phyloP scores from a whole-genome alignment of 1,140 invertebrate species.

The Papilio polytes region DNA sequence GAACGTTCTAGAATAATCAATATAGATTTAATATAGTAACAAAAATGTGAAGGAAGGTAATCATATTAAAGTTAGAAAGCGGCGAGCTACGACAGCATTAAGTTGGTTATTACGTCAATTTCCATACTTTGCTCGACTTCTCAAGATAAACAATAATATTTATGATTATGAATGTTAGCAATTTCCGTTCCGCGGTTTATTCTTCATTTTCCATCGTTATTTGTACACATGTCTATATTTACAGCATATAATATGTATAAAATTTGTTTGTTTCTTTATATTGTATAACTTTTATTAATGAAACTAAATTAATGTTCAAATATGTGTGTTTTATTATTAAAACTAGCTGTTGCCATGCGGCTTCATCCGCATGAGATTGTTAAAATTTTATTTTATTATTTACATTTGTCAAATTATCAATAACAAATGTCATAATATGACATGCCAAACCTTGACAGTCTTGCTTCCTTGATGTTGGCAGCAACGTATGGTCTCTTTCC shows the following conservation, averaged over 20 bases:
- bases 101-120: constrained; percentile 10
- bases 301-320: too few relatives aligned
- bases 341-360: too few relatives aligned
- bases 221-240: background rate
- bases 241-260: background rate
- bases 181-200: constrained; percentile 13
- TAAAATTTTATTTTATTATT: too few relatives aligned
- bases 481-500: too few relatives aligned
- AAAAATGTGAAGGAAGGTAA: background rate
- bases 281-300: too few relatives aligned
- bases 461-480: too few relatives aligned
- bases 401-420: too few relatives aligned
- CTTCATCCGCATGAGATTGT: too few relatives aligned
- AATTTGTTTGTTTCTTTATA: background rate
- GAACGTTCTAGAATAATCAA: background rate
- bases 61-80: constrained; percentile 5
- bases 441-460: too few relatives aligned
- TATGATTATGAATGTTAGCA: background rate
- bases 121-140: constrained; percentile 13
- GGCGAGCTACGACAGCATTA: background rate
- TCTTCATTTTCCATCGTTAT: background rate
- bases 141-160: constrained; percentile 21
- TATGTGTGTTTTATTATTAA: too few relatives aligned
- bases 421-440: too few relatives aligned
- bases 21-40: background rate